Evolutionary conservation across 1,140 invertebrate genomes (phyloP).

Genomic region (Drosophila jambulina): DNA sequence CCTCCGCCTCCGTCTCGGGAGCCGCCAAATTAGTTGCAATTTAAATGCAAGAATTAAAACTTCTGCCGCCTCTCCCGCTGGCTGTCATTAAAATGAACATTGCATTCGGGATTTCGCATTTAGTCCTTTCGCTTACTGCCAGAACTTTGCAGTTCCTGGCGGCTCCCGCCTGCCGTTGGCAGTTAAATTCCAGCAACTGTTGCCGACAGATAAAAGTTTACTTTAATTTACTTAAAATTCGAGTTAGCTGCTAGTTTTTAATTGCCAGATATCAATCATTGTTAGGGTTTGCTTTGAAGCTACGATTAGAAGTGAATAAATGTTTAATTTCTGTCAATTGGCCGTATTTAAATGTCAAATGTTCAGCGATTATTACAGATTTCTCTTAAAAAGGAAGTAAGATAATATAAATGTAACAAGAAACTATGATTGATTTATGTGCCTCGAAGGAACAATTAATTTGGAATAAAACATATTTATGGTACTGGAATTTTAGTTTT

Average conservation of each 20-base stretch:
- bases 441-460: background rate
- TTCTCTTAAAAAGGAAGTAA: background rate
- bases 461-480: background rate
- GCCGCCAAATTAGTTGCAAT: slow-evolving; percentile 79
- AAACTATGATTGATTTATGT: background rate
- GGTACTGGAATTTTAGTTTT: background rate
- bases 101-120: slow-evolving; percentile 41
- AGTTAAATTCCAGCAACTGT: slow-evolving; percentile 33
- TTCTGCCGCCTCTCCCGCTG: slow-evolving; percentile 34
- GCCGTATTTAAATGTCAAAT: background rate
- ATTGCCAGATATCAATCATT: slow-evolving; percentile 27
- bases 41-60: slow-evolving; percentile 76
- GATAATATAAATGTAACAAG: background rate
- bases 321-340: background rate
- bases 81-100: slow-evolving; percentile 55
- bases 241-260: slow-evolving; percentile 1
- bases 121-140: slow-evolving; percentile 17
- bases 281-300: background rate
- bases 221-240: slow-evolving; percentile 23
- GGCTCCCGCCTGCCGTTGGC: background rate
- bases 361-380: background rate
- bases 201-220: slow-evolving; percentile 35
- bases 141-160: background rate
- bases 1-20: slow-evolving; percentile 21
- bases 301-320: background rate